These are phyloP conservation scores for Stichopus chloronotus DNA, from an alignment of 35 echinoderm and acorn worm species.

Conservation along the genomic window DNA sequence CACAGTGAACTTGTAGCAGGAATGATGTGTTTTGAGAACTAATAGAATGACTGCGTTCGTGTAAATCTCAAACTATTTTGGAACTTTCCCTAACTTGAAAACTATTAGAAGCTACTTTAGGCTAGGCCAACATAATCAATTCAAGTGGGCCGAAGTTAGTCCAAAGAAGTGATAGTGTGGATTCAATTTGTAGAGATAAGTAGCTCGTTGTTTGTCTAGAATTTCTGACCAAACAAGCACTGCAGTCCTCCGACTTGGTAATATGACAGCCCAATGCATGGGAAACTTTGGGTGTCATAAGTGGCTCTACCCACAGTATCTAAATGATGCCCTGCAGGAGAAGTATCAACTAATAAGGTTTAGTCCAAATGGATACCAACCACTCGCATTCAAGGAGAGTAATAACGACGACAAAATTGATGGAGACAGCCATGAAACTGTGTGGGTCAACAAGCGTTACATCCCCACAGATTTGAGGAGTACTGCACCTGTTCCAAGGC, in stretches of 20 bases:
- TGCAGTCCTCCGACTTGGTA: not conserved
- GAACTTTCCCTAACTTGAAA: no score
- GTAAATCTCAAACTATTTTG: no score
- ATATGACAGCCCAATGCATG: slow-evolving; percentile 93
- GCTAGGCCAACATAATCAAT: no score
- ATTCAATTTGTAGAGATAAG: no score
- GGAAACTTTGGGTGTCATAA: slow-evolving; percentile 92
- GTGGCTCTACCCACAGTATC: slow-evolving; percentile 77
- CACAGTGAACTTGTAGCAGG: no score
- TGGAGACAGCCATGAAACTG: slow-evolving; percentile 75
- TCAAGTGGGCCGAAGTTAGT: no score
- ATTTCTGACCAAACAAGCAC: no score
- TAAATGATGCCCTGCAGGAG: slow-evolving; percentile 54
- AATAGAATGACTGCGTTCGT: no score
- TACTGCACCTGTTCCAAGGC: slow-evolving; percentile 93
- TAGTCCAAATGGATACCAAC: slow-evolving; percentile 52
- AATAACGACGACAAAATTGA: not conserved
- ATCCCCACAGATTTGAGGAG: slow-evolving; percentile 97
- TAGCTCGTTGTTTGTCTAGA: no score
- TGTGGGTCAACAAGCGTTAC: slow-evolving; percentile 98
- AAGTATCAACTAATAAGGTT: slow-evolving; percentile 60
- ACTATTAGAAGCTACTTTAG: no score
- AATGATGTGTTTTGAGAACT: no score
- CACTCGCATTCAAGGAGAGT: not conserved
- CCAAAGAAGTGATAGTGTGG: no score